These are phyloP conservation scores for Eulacestoma nigropectus DNA, from an alignment of 2,113 vertebrate species.

Conservation along the genomic window DNA sequence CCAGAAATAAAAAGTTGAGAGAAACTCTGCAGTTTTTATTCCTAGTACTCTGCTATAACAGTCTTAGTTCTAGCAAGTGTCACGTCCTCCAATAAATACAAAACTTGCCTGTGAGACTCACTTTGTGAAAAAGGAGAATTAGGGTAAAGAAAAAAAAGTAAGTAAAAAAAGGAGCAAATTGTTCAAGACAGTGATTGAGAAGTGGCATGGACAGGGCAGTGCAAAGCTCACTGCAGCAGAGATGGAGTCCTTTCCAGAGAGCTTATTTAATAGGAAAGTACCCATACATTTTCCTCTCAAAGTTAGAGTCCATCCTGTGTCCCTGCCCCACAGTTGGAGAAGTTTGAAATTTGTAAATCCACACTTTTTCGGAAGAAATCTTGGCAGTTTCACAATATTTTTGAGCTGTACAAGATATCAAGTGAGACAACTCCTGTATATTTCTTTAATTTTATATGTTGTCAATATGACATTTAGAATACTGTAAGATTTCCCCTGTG, in stretches of 20 bases:
- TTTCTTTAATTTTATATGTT: background rate
- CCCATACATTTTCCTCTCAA: background rate
- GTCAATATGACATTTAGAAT: background rate
- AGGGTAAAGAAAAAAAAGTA: background rate
- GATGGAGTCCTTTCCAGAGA: background rate
- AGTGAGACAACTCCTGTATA: accelerated
- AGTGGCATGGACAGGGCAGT: background rate
- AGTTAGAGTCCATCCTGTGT: background rate
- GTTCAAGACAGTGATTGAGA: background rate
- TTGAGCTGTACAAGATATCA: background rate
- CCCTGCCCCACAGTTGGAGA: accelerated
- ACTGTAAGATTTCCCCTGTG: background rate
- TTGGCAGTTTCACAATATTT: background rate
- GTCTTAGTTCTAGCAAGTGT: background rate
- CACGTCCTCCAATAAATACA: background rate
- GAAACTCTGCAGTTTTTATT: background rate
- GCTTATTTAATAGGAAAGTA: background rate
- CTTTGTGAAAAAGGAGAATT: background rate
- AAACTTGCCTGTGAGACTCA: background rate
- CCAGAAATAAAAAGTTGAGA: background rate
- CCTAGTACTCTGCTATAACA: background rate
- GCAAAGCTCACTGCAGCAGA: background rate
- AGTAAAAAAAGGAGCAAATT: background rate
- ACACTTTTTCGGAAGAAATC: background rate
- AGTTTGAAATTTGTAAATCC: background rate